These are phyloP conservation scores for Rhinoderma darwinii DNA, from an alignment of 2,113 vertebrate genomes.

Conservation along the genomic window DNA sequence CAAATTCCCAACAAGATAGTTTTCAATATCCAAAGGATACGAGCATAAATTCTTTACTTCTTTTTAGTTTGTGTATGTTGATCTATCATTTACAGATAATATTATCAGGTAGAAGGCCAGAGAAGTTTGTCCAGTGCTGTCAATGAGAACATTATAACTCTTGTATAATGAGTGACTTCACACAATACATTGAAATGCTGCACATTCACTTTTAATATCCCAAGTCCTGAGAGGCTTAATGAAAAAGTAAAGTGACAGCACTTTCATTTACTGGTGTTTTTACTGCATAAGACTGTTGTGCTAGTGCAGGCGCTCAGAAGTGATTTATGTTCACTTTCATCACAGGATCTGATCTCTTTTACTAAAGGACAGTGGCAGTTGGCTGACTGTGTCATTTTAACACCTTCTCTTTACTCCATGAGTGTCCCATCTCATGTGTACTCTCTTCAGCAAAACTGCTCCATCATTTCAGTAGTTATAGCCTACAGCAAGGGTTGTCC, in stretches of 20 bases:
- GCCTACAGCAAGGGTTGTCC: too few relatives aligned
- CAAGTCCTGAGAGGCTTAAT: constrained; percentile 29
- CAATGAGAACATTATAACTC: neutral
- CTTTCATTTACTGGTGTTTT: constrained; percentile 32
- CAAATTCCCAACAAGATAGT: too few relatives aligned
- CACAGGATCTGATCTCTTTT: neutral
- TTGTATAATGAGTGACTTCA: constrained; percentile 13
- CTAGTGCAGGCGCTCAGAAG: constrained; percentile 7
- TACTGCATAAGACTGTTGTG: constrained; percentile 19
- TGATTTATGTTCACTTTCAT: constrained; percentile 48
- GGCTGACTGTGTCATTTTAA: constrained; percentile 22
- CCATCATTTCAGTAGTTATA: neutral
- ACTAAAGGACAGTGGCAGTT: neutral
- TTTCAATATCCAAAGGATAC: neutral
- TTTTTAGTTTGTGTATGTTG: neutral
- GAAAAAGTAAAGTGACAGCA: constrained; percentile 45
- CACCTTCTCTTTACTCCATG: neutral
- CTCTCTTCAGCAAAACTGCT: neutral
- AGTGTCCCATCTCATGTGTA: neutral
- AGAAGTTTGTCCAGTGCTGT: neutral
- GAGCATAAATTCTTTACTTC: neutral
- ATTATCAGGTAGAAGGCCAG: neutral
- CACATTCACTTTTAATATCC: constrained; percentile 16
- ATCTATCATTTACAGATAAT: neutral
- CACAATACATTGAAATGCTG: constrained; percentile 29